A percentile compares a stretch with the other conserved stretches of the same genome.
phyloP scores from a whole-genome alignment of 35 echinoderm and acorn worm genomes.

The Heliocidaris tuberculata region DNA sequence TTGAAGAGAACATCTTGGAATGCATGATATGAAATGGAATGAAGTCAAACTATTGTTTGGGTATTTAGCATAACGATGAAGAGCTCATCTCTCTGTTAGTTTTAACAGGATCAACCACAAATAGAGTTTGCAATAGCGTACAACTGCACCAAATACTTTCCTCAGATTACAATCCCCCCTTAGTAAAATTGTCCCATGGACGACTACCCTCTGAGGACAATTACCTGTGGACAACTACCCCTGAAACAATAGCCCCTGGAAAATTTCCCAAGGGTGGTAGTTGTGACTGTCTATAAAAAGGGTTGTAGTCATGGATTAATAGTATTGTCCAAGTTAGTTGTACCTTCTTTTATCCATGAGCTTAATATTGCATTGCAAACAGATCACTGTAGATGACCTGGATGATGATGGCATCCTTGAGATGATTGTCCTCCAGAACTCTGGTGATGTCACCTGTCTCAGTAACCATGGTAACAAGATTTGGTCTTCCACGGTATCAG shows the following conservation, averaged over 20 bases:
- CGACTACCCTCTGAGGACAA: too few species aligned
- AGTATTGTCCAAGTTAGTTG: background rate
- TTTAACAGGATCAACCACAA: background rate
- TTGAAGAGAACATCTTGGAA: background rate
- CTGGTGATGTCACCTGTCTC: conserved; percentile 72
- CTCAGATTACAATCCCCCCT: background rate
- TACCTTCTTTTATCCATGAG: background rate
- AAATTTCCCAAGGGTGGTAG: background rate
- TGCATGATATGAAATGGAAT: background rate
- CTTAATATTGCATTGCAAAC: background rate
- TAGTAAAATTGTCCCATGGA: too few species aligned
- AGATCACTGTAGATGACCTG: conserved; percentile 77
- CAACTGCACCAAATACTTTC: background rate
- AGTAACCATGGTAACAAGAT: conserved; percentile 50
- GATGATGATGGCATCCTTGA: conserved; percentile 58
- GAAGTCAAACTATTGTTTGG: background rate
- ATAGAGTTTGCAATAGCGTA: background rate
- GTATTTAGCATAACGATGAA: background rate
- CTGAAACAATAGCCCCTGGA: background rate
- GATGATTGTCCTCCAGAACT: conserved; percentile 62
- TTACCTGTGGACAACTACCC: too few species aligned
- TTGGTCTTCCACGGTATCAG: conserved; percentile 65
- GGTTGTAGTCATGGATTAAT: background rate
- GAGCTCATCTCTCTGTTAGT: background rate
- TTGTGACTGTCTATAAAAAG: background rate